Conservation (phyloP, 2,113 vertebrate genomes). For the Microcebus tavaratra region DNA sequence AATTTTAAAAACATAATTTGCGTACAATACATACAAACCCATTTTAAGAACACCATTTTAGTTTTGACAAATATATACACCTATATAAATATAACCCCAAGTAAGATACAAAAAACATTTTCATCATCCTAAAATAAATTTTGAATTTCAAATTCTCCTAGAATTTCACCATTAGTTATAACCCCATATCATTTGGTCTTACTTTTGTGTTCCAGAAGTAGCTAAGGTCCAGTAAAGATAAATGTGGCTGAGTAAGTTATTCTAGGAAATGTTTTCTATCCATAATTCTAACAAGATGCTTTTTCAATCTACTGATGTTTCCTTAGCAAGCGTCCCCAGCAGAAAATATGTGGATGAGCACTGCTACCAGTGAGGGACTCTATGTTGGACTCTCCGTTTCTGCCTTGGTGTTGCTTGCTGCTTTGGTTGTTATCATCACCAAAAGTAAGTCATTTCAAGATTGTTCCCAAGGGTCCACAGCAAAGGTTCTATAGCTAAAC, state of each 20-base stretch:
- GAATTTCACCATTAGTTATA: background rate
- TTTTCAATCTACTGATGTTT: conserved; percentile 39
- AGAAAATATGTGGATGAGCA: accelerated
- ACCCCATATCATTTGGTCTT: background rate
- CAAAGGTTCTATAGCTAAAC: background rate
- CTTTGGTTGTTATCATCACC: conserved; percentile 55
- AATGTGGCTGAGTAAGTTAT: background rate
- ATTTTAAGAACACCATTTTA: background rate
- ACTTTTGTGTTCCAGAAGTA: background rate
- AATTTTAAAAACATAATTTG: background rate
- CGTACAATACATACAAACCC: background rate
- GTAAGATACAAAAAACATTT: background rate
- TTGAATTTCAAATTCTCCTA: background rate
- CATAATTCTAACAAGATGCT: background rate
- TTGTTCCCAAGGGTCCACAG: background rate
- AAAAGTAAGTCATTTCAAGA: conserved; percentile 72
- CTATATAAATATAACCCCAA: background rate
- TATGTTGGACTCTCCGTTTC: conserved; percentile 39
- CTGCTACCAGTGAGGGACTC: background rate
- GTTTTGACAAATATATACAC: background rate
- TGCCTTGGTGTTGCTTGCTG: background rate
- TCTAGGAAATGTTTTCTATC: background rate
- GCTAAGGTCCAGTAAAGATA: background rate
- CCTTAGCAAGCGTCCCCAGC: background rate
- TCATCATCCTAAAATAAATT: background rate